Evolutionary conservation across 2,888 invertebrate species (phyloP), one percentile per base, ranked within the genome.

Genomic region (Meliscaeva auricollis): DNA sequence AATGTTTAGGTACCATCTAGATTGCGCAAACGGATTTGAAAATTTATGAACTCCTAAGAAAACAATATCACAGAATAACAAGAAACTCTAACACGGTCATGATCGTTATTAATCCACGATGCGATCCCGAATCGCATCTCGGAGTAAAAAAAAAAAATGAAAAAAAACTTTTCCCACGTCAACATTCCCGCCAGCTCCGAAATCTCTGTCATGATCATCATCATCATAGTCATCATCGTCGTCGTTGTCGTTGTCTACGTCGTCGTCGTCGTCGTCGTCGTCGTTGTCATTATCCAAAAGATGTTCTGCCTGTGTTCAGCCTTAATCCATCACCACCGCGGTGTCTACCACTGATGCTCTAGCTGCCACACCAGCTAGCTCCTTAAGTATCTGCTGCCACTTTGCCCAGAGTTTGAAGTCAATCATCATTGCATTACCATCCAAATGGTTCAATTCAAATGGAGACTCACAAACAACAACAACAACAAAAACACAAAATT

Each of bases 31-130:
- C 72, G 76, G 70, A 85, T 76, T 79, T 80, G 9, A 73, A 84
- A 80, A 85, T 85, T 76, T 76, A 85, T 85, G 80, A 85, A 80
- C 80, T 85, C 76, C 68, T 41, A 70, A 70, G 76, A 72, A 80
- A 85, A 85, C 76, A 85, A 85, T 85, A 85, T 80, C 80, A 62
- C 62, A 75, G 73, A 80, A 85, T 76, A 85, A 85, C 85, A 85
- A 80, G 69, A 80, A 72, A 85, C 84, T 79, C 78, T 74, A 84
- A 84, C 84, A 84, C 84, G 84, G 84, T 79, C 84, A 84, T 84
- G 84, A 79, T 84, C 84, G 79, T 84, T 84, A 84, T 84, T 84
- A 84, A 84, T 84, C 84, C 84, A 84, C 84, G 79, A 84, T 84
- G 79, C 79, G 74, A 84, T 84, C 79, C 84, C 79, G 79, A 66